Evolutionary conservation across 2,113 vertebrate genomes (phyloP).

Genomic region (Erinaceus europaeus): DNA sequence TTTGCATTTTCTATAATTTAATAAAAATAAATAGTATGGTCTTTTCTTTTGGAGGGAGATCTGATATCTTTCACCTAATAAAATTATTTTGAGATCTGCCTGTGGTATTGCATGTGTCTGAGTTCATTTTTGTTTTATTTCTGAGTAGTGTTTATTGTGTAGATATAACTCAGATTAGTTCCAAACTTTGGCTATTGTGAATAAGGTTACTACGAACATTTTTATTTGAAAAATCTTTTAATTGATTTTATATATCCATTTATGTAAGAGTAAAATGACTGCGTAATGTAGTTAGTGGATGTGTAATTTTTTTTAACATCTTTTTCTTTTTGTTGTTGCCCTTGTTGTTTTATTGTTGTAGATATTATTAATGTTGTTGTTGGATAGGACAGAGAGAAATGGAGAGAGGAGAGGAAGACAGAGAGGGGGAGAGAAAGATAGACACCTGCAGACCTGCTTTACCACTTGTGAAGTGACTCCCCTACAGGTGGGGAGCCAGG

Average conservation of each 20-base stretch:
- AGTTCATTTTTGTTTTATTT: background rate
- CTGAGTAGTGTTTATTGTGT: background rate
- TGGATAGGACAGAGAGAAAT: too few relatives aligned
- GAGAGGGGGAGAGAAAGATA: too few relatives aligned
- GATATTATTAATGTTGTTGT: too few relatives aligned
- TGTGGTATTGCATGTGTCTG: background rate
- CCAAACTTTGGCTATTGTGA: too few relatives aligned
- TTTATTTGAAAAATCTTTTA: background rate
- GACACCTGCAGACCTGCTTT: too few relatives aligned
- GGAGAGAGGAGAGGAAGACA: too few relatives aligned
- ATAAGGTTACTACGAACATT: background rate
- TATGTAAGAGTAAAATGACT: background rate
- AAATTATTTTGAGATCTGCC: too few relatives aligned
- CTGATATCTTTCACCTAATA: background rate
- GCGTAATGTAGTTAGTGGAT: background rate
- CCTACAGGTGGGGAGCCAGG: too few relatives aligned
- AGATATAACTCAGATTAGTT: background rate
- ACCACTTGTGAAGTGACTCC: too few relatives aligned
- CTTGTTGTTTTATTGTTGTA: too few relatives aligned
- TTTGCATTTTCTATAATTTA: conserved; percentile 16
- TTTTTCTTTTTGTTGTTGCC: too few relatives aligned
- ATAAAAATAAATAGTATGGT: background rate
- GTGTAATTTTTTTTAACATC: too few relatives aligned
- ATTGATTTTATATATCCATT: background rate
- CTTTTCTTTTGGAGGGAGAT: background rate